Evolutionary conservation across 2,113 vertebrate genomes (phyloP).

Genomic region (Willisornis vidua): DNA sequence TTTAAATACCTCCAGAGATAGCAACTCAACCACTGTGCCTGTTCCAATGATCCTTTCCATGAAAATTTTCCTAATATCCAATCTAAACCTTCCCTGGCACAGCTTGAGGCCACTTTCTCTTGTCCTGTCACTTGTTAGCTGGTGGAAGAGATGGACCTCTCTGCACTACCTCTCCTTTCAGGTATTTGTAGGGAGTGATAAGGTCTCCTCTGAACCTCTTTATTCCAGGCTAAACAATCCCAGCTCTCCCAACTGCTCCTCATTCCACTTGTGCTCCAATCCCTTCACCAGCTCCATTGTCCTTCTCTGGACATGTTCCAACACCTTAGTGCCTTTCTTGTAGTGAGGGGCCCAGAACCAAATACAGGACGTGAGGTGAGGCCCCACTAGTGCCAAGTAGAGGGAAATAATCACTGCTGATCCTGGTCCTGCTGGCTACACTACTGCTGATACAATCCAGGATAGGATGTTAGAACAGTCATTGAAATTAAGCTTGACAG

Average conservation of each 20-base stretch:
- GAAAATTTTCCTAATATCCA: background rate
- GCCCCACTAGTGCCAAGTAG: background rate
- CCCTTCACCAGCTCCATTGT: background rate
- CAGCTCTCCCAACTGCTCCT: background rate
- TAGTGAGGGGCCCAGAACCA: background rate
- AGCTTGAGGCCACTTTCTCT: background rate
- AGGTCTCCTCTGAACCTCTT: background rate
- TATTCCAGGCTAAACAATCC: background rate
- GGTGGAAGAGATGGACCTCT: fast-evolving
- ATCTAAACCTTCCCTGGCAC: fast-evolving
- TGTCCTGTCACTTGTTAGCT: background rate
- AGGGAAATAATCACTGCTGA: background rate
- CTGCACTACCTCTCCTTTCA: background rate
- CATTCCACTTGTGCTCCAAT: background rate
- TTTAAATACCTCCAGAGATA: background rate
- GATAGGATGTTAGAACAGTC: background rate
- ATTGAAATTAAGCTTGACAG: background rate
- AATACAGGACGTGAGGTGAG: fast-evolving
- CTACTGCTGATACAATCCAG: background rate
- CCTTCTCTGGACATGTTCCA: background rate
- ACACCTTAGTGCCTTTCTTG: fast-evolving
- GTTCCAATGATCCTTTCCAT: background rate
- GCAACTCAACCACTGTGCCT: too few species aligned
- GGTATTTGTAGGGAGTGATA: fast-evolving
- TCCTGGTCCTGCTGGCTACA: background rate